Conservation (phyloP, 2,797 vertebrate species). For the Manis javanica region DNA sequence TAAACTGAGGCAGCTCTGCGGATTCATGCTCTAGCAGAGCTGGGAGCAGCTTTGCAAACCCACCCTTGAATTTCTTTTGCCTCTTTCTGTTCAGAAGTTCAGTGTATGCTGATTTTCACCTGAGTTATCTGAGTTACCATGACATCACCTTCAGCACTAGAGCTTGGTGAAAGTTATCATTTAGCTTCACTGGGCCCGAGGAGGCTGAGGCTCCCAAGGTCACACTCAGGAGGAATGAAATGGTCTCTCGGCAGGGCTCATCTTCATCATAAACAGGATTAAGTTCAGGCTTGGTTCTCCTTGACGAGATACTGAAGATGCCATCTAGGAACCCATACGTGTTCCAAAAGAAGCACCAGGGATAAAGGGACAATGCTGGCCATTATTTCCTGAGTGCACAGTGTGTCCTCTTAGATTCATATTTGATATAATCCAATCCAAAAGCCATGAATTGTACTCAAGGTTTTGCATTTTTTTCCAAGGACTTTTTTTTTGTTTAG, state of each 20-base stretch:
- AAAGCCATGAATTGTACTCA: neutral
- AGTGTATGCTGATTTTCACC: neutral
- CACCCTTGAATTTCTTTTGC: neutral
- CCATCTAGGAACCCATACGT: neutral
- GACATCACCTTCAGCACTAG: neutral
- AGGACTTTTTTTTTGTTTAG: neutral
- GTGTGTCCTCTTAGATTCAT: neutral
- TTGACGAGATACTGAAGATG: neutral
- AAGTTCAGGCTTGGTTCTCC: neutral
- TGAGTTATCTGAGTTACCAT: neutral
- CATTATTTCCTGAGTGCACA: neutral
- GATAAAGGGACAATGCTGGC: neutral
- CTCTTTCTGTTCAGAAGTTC: conserved; percentile 12
- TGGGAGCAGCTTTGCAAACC: neutral
- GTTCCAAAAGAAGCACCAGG: neutral
- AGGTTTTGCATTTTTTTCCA: neutral
- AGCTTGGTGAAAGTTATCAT: neutral
- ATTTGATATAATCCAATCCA: neutral
- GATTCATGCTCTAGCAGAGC: neutral
- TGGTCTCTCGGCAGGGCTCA: neutral
- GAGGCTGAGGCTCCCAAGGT: neutral
- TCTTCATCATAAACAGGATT: neutral
- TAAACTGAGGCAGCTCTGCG: conserved; percentile 51
- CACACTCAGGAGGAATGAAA: neutral
- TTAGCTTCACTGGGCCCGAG: neutral